phyloP scores from a whole-genome alignment of 2,113 vertebrate genomes.

The Chunga burmeisteri region DNA sequence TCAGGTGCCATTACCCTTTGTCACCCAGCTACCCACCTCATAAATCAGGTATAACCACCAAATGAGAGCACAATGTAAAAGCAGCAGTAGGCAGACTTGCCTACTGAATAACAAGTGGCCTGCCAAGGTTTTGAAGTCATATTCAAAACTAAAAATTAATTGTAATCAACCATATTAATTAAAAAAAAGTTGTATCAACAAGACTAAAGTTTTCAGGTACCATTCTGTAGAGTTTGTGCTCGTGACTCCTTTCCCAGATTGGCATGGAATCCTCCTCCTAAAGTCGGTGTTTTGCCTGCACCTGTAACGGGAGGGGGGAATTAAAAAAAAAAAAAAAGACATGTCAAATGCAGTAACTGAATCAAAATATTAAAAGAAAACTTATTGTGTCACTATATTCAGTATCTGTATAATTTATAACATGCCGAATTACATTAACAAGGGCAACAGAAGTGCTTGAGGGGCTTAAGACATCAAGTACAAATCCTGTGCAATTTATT shows the following conservation, averaged over 20 bases:
- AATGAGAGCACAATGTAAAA: conserved; percentile 1
- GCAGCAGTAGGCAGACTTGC: not conserved
- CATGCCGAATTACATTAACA: not conserved
- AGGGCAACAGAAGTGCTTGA: not conserved
- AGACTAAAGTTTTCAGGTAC: conserved; percentile 67
- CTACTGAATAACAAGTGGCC: not conserved
- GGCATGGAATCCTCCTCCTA: conserved; percentile 85
- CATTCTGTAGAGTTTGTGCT: conserved; percentile 90
- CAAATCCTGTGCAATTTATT: not conserved
- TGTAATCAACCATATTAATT: not conserved
- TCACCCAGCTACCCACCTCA: conserved; percentile 15
- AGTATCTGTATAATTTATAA: not conserved
- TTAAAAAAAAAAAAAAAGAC: not conserved
- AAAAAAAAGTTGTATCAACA: not conserved
- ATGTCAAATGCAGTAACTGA: not conserved
- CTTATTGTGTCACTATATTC: not conserved
- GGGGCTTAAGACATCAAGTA: not conserved
- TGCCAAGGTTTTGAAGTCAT: conserved; percentile 8
- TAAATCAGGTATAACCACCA: not conserved
- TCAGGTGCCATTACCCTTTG: conserved; percentile 17
- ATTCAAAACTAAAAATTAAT: not conserved
- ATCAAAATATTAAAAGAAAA: not conserved
- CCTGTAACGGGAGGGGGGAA: conserved; percentile 38
- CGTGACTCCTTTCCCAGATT: conserved; percentile 89
- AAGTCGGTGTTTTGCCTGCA: conserved; percentile 76